phyloP scores from a whole-genome alignment of 2,113 vertebrate species.

The Pagrus major region DNA sequence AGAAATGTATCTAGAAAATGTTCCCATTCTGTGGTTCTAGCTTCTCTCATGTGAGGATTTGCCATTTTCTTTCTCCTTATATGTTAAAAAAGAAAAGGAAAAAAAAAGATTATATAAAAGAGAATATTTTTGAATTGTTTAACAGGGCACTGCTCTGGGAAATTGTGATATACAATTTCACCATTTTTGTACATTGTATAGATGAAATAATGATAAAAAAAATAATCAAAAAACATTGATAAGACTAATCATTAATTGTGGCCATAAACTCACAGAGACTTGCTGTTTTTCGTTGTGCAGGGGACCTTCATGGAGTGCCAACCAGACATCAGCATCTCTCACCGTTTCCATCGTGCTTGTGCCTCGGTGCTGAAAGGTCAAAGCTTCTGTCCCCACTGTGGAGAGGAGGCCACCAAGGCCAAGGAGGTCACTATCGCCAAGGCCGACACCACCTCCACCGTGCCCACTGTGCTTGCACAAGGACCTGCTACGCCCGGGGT shows the following conservation, averaged over 20 bases:
- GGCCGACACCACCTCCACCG: slow-evolving; percentile 95
- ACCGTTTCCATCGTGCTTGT: slow-evolving; percentile 94
- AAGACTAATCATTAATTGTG: neutral
- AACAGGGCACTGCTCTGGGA: no score
- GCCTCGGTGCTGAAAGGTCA: slow-evolving; percentile 92
- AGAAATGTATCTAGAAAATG: neutral
- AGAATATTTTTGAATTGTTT: no score
- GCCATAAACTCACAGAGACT: neutral
- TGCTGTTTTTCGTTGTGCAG: slow-evolving; percentile 70
- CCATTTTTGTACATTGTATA: neutral
- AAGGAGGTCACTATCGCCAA: slow-evolving; percentile 98
- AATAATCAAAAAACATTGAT: neutral
- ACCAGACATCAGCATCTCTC: slow-evolving; percentile 94
- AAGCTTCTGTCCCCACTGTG: slow-evolving; percentile 98
- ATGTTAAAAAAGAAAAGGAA: no score
- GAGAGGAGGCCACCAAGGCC: slow-evolving; percentile 94
- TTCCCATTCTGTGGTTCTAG: neutral
- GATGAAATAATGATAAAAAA: neutral
- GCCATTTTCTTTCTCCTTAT: neutral
- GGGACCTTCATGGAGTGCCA: slow-evolving; percentile 99
- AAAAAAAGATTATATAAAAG: no score
- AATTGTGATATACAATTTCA: neutral
- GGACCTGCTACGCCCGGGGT: slow-evolving; percentile 82
- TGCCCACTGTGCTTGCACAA: slow-evolving; percentile 68
- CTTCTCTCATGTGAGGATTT: neutral